Percentiles rank a stretch among this genome's conserved stretches.
Conservation (phyloP, 2,797 vertebrate species). For the Smutsia temminckii region DNA sequence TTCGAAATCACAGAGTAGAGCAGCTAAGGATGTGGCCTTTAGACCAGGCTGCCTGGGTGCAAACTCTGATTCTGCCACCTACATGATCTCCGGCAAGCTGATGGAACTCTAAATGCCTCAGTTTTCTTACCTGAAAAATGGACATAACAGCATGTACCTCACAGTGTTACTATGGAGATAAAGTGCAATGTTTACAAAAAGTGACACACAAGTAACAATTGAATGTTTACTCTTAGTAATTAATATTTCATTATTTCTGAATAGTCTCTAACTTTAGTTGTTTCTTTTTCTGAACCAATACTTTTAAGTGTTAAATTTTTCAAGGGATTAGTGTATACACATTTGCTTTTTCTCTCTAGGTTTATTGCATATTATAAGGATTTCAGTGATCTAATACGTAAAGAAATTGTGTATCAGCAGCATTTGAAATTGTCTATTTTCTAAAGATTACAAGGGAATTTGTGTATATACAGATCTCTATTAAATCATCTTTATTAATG, state of each 20-base stretch:
- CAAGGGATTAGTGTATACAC: not conserved
- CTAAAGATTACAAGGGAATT: not conserved
- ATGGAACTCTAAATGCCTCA: not conserved
- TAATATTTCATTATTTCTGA: constrained; percentile 36
- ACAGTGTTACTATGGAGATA: not conserved
- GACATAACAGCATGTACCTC: not conserved
- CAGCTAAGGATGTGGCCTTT: not conserved
- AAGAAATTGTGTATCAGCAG: constrained; percentile 22
- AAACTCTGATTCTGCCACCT: not conserved
- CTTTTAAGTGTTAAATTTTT: not conserved
- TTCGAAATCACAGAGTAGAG: not conserved
- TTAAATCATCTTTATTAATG: not conserved
- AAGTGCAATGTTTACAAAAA: not conserved
- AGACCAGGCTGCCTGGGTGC: not conserved
- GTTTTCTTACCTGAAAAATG: constrained; percentile 13
- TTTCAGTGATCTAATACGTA: constrained; percentile 2
- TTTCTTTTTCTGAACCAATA: not conserved
- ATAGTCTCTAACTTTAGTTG: not conserved
- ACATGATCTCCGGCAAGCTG: not conserved
- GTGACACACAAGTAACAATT: not conserved
- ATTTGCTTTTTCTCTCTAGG: constrained; percentile 16
- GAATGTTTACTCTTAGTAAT: not conserved
- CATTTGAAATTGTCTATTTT: constrained; percentile 27
- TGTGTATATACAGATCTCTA: not conserved
- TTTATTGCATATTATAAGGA: not conserved